Evolutionary conservation across 2,888 invertebrate species (phyloP), one percentile per base, ranked within the genome.

Genomic region (Aproaerema taeniolella): DNA sequence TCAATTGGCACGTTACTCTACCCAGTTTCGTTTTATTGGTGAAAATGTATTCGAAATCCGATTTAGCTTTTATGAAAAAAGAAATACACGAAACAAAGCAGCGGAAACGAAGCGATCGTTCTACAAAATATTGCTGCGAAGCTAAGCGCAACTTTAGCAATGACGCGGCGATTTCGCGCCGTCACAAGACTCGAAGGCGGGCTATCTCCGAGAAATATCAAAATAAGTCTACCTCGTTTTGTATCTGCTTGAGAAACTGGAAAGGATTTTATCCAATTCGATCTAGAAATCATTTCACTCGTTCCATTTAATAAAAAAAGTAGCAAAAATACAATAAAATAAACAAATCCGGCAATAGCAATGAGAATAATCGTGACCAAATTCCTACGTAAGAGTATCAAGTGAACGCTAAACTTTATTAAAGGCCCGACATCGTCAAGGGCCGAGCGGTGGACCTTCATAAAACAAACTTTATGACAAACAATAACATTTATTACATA

Each of bases 401-500:
- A 63, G 58, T 60, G 58, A 65, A 63, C 60, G 67, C 64, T 70
- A 67, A 70, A 76, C 60, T 72, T 77, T 75, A 79, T 73, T 73
- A 74, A 71, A 74, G 73, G 71, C 69, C 69, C 67, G 61, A 60
- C 55, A 61, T 50, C 65, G 59, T 63, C 59, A 61, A 61, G 65
- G 64, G 62, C 61, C 58, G 64, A 55, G 62, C 52, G 64, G 63
- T 52, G 64, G 72, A 74, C 79, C 80, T 74, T 72, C 69, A 82
- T 81, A 81, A 81, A 81, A 77, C 73, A 71, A 79, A 75, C 60
- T 85, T 82, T 82, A 82, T 78, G 78, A 72, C 78, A 76, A 79
- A 82, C 81, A 82, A 83, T 82, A 83, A 81, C 81, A 82, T 82
- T 81, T 80, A 83, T 81, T 75, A 73, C 77, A 73, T 77, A 78